These are phyloP conservation scores for Lacanobia wlatinum DNA, from an alignment of 2,888 invertebrate genomes.

Conservation along the genomic window DNA sequence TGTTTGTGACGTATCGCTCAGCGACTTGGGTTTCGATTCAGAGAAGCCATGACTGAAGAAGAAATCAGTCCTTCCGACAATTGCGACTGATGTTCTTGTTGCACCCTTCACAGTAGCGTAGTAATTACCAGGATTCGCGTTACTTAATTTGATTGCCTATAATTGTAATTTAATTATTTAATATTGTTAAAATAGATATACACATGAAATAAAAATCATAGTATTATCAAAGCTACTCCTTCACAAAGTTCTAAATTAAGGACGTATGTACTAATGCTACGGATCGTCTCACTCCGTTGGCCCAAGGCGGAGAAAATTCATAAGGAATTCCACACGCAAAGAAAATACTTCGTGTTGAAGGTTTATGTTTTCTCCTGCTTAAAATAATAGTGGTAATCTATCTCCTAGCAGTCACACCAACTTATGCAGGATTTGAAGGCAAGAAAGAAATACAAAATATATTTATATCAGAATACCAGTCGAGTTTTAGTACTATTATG, in stretches of 20 bases:
- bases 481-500: background rate
- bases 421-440: background rate
- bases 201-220: no score
- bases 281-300: background rate
- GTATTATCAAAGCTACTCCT: no score
- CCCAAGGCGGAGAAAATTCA: background rate
- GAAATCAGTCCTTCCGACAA: conserved; percentile 64
- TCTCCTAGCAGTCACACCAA: background rate
- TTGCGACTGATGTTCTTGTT: conserved; percentile 33
- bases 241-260: no score
- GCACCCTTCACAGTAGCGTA: conserved; percentile 44
- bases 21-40: conserved; percentile 42
- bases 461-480: no score
- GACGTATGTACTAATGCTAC: background rate
- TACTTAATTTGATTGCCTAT: conserved; percentile 50
- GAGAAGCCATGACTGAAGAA: conserved; percentile 63
- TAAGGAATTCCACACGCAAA: background rate
- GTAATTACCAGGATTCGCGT: conserved; percentile 48
- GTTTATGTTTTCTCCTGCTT: background rate
- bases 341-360: background rate
- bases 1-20: conserved; percentile 59
- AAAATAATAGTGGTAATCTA: background rate
- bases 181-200: background rate
- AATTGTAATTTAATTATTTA: background rate
- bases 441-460: background rate